phyloP scores from a whole-genome alignment of 2,797 vertebrate species.

The Triplophysa yarkandensis region DNA sequence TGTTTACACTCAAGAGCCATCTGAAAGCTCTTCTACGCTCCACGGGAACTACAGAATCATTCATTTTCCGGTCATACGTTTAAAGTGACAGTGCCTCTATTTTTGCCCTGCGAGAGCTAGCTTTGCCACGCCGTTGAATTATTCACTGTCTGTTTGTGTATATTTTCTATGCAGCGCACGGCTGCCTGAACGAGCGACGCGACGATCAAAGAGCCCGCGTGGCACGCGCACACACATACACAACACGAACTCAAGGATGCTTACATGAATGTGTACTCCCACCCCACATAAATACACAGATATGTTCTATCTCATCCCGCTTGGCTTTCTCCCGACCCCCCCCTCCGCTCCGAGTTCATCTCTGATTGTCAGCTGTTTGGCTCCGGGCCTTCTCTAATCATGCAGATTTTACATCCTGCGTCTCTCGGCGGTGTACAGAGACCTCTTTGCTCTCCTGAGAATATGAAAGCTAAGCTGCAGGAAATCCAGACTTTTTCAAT shows the following conservation, averaged over 20 bases:
- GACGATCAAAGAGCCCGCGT: slow-evolving; percentile 25
- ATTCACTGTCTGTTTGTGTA: slow-evolving; percentile 34
- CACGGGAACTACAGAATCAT: slow-evolving; percentile 40
- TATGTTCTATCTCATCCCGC: neutral
- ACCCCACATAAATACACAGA: slow-evolving; percentile 25
- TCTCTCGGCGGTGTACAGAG: slow-evolving; percentile 31
- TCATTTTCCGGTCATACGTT: slow-evolving; percentile 41
- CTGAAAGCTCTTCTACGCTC: slow-evolving; percentile 15
- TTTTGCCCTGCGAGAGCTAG: slow-evolving; percentile 22
- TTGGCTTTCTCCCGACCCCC: neutral
- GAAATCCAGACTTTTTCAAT: slow-evolving; percentile 51
- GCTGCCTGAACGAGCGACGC: slow-evolving; percentile 17
- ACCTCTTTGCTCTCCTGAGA: slow-evolving; percentile 43
- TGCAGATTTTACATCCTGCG: slow-evolving; percentile 40
- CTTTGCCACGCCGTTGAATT: slow-evolving; percentile 41
- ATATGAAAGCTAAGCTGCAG: slow-evolving; percentile 42
- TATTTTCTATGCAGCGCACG: slow-evolving; percentile 21
- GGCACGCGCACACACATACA: neutral
- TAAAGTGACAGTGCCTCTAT: slow-evolving; percentile 37
- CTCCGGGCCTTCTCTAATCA: slow-evolving; percentile 51
- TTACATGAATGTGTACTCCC: slow-evolving; percentile 20
- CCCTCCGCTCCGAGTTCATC: slow-evolving; percentile 24
- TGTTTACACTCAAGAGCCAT: slow-evolving; percentile 38
- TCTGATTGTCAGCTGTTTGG: slow-evolving; percentile 54
- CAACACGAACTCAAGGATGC: slow-evolving; percentile 21